phyloP scores from a whole-genome alignment of 2,113 vertebrate genomes.

The Ancistrus triradiatus region DNA sequence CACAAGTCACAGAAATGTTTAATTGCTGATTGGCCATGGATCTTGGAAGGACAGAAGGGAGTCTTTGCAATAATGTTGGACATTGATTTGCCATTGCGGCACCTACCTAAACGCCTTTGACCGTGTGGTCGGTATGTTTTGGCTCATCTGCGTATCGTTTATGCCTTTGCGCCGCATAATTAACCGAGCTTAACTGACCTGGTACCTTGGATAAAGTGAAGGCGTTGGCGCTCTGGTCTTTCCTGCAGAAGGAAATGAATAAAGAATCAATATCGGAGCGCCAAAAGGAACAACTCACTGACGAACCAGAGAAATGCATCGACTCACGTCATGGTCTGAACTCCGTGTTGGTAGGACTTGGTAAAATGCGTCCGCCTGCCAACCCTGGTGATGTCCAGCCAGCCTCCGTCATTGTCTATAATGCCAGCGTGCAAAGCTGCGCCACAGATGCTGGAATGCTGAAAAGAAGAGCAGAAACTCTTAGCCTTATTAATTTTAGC shows the following conservation, averaged over 20 bases:
- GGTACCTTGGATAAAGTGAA: constrained; percentile 90
- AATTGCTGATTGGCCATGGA: too few species aligned
- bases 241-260: constrained; percentile 67
- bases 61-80: too few species aligned
- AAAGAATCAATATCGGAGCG: constrained; percentile 6
- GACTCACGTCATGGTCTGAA: constrained; percentile 87
- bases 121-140: too few species aligned
- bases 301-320: not conserved
- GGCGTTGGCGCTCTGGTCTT: constrained; percentile 91
- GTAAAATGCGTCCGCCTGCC: constrained; percentile 87
- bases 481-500: too few species aligned
- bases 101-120: too few species aligned
- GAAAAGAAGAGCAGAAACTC: constrained; percentile 31
- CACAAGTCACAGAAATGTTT: too few species aligned
- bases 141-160: too few species aligned
- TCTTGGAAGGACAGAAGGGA: too few species aligned
- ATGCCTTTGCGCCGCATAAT: too few species aligned
- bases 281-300: not conserved
- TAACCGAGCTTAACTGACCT: constrained; percentile 69
- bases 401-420: constrained; percentile 93
- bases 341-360: constrained; percentile 86
- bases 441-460: constrained; percentile 97
- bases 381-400: constrained; percentile 91
- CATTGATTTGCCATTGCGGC: too few species aligned
- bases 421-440: constrained; percentile 88